A percentile compares a stretch with the other conserved stretches of the same genome.
phyloP scores from a whole-genome alignment of 2,113 vertebrate species.

The Clarias gariepinus region DNA sequence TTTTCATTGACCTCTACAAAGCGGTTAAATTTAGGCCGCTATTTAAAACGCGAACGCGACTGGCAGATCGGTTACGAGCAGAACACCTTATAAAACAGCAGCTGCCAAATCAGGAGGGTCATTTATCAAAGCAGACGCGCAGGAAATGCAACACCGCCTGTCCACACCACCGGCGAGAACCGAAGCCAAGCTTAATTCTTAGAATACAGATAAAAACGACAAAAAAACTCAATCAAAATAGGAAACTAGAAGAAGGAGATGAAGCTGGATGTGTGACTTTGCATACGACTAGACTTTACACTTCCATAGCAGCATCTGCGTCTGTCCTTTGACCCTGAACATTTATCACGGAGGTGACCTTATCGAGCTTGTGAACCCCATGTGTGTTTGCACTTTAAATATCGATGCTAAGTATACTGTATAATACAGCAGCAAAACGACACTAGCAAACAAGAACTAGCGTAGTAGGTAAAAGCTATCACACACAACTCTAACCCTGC shows the following conservation, averaged over 20 bases:
- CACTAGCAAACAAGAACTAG: background rate
- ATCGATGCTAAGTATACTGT: background rate
- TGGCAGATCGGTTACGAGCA: slow-evolving; percentile 80
- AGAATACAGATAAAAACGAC: background rate
- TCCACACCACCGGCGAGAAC: background rate
- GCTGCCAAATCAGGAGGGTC: slow-evolving; percentile 78
- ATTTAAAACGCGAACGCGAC: slow-evolving; percentile 72
- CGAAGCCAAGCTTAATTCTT: background rate
- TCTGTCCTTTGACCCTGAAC: background rate
- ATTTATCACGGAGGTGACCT: background rate
- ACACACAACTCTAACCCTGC: no score
- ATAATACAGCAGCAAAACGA: background rate
- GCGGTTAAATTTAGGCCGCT: slow-evolving; percentile 80
- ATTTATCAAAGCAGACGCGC: slow-evolving; percentile 66
- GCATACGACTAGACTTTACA: background rate
- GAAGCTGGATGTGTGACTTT: background rate
- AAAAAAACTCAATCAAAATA: background rate
- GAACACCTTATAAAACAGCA: slow-evolving; percentile 77
- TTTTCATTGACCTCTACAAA: slow-evolving; percentile 70
- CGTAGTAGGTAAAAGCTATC: no score
- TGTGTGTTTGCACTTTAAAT: background rate
- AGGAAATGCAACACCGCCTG: slow-evolving; percentile 5
- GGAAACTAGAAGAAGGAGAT: background rate
- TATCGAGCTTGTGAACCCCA: background rate
- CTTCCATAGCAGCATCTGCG: background rate